Percentiles rank a stretch among this genome's conserved stretches.
phyloP scores from a whole-genome alignment of 2,113 vertebrate genomes.

The Scomber scombrus region DNA sequence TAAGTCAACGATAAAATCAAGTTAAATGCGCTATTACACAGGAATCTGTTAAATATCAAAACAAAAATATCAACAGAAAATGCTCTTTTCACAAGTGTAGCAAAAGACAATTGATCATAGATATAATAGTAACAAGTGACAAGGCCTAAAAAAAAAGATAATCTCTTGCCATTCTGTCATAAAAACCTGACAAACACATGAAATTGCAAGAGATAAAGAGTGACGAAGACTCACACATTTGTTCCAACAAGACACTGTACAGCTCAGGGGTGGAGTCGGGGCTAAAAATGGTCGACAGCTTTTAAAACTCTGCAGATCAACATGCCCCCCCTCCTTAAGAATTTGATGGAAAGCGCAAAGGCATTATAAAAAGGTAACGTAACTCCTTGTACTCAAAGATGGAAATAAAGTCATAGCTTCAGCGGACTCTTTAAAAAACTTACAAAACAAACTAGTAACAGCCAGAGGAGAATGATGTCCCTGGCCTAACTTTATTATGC shows the following conservation, averaged over 20 bases:
- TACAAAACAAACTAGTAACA: conserved; percentile 60
- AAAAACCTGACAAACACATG: conserved; percentile 75
- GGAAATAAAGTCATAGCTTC: conserved; percentile 50
- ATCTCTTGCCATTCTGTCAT: conserved; percentile 68
- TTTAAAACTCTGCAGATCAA: conserved; percentile 53
- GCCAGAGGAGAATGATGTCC: conserved; percentile 40
- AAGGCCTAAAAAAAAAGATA: conserved; percentile 73
- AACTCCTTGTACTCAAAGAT: conserved; percentile 45
- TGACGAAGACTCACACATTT: conserved; percentile 79
- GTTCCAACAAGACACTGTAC: conserved; percentile 78
- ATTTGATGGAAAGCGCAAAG: conserved; percentile 57
- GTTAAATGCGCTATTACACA: conserved; percentile 81
- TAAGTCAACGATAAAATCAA: conserved; percentile 58
- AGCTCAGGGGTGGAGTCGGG: conserved; percentile 48
- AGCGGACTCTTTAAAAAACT: conserved; percentile 39
- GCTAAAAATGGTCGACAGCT: conserved; percentile 53
- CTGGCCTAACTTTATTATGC: conserved; percentile 8
- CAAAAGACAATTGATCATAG: conserved; percentile 78
- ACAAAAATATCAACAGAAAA: conserved; percentile 78
- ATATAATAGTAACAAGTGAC: conserved; percentile 77
- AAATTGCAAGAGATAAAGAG: conserved; percentile 67
- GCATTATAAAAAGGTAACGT: conserved; percentile 64
- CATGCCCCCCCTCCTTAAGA: conserved; percentile 29
- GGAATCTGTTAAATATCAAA: conserved; percentile 85
- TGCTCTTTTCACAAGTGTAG: conserved; percentile 80